Base-by-base conservation (phyloP, 2,888 invertebrate species). In the Eilema griseolum region DNA sequence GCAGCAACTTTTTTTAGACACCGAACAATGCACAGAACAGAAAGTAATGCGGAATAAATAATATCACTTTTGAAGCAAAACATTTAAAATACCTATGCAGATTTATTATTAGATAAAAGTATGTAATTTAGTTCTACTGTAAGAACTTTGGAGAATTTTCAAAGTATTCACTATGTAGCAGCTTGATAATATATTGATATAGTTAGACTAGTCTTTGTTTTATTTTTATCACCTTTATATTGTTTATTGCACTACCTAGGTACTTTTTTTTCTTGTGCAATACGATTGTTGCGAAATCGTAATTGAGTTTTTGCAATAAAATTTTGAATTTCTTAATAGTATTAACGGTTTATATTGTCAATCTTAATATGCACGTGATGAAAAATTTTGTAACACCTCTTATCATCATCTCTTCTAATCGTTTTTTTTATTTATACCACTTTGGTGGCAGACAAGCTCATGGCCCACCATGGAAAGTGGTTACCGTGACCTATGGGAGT, bases 1-100 rank as follows among this genome's bases (percentile, higher is more conserved):
- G 73, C 63, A 8, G 83, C 76, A 14, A 86, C 67, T 76, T 85
- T 78, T 66, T 79, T 74, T 52, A 89, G 70, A 69, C 79, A 65
- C 75, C 67, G 66, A 68, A 75, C 64, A 70, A 75, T 67, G 69
- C 71, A 26, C 31, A 77, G 2, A 26, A 67, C 59, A 61, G 66
- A 72, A 8, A 74, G 72, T 65, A 83, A 72, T 62, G 76, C 52
- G 33, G 80, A 75, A 75, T 64, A 67, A 41, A 77, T 56, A 23
- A 78, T 65, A 37, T 46, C 69, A 37, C 61, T 66, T 71, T 69
- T 75, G 41, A 69, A 67, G 60, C 69, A 46, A 75, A 69, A 76
- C 83, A 83, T 85, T 67, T 46, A 41, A 1, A 16, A 60, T 46
- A 33, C 1, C 46, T 52, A 24, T 33, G 20, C 33, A 57, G 31